Conservation (phyloP, 2,888 invertebrate genomes). For the Amblyjoppa proteus region DNA sequence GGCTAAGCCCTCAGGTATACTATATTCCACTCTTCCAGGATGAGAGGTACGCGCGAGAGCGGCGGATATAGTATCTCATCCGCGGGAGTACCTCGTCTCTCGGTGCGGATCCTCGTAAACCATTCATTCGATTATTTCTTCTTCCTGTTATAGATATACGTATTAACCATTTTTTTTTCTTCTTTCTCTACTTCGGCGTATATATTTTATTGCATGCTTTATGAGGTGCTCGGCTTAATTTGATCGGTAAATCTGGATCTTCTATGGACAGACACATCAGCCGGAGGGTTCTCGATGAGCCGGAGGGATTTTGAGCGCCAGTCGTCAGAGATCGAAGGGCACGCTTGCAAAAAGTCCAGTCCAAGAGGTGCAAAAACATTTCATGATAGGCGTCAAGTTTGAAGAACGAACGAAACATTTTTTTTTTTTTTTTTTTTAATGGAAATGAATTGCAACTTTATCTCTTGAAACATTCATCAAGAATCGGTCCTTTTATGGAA, state of each 20-base stretch:
- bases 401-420: too few species aligned
- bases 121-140: constrained; percentile 50
- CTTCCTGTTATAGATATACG: constrained; percentile 29
- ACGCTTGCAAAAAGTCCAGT: too few species aligned
- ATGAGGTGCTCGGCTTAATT: constrained; percentile 23
- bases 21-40: constrained; percentile 14
- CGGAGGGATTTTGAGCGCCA: neutral
- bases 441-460: too few species aligned
- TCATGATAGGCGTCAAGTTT: too few species aligned
- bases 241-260: constrained; percentile 15
- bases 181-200: neutral
- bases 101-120: constrained; percentile 38
- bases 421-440: too few species aligned
- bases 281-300: neutral
- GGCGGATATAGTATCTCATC: constrained; percentile 39
- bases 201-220: constrained; percentile 2
- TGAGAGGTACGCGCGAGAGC: constrained; percentile 16
- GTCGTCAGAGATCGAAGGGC: too few species aligned
- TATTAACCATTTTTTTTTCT: constrained; percentile 5
- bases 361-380: too few species aligned
- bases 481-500: too few species aligned
- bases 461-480: too few species aligned
- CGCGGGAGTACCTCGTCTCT: constrained; percentile 22
- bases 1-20: constrained; percentile 36
- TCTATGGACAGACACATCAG: neutral